Conservation (phyloP, 2,797 vertebrate genomes). For the Helarctos malayanus region DNA sequence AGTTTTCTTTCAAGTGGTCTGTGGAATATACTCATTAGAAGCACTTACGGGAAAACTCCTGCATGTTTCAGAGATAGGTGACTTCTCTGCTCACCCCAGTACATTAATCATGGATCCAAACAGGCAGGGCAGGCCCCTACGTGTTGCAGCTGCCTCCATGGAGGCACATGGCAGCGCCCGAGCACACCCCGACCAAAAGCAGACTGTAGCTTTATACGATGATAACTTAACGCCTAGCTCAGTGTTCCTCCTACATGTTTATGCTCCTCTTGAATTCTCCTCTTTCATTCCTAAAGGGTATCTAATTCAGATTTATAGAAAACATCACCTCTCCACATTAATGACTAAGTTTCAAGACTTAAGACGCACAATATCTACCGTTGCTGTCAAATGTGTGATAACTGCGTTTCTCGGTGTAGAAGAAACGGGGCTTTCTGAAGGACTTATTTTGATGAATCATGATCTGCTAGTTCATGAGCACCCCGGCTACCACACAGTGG, state of each 20-base stretch:
- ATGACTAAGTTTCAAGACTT: not conserved
- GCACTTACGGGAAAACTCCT: not conserved
- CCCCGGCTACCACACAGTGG: not conserved
- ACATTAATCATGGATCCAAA: not conserved
- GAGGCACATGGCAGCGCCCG: rapidly evolving
- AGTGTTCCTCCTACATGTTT: not conserved
- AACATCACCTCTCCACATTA: not conserved
- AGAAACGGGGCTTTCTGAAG: not conserved
- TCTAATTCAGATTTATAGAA: not conserved
- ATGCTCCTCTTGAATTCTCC: not conserved
- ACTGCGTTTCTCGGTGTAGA: not conserved
- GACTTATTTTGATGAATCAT: conserved; percentile 45
- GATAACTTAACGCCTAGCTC: not conserved
- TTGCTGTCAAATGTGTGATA: not conserved
- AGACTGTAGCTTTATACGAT: not conserved
- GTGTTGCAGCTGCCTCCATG: not conserved
- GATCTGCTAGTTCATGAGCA: conserved; percentile 33
- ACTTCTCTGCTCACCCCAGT: not conserved
- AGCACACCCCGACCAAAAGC: not conserved
- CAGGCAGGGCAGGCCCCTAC: not conserved
- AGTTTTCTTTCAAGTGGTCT: not conserved
- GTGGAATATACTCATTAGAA: not conserved
- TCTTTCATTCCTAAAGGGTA: conserved; percentile 14
- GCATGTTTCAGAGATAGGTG: not conserved
- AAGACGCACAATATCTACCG: not conserved